Percentiles rank a stretch among this genome's conserved stretches.
These are phyloP conservation scores for Anticlea derivata DNA, from an alignment of 2,888 invertebrate genomes.

Conservation along the genomic window DNA sequence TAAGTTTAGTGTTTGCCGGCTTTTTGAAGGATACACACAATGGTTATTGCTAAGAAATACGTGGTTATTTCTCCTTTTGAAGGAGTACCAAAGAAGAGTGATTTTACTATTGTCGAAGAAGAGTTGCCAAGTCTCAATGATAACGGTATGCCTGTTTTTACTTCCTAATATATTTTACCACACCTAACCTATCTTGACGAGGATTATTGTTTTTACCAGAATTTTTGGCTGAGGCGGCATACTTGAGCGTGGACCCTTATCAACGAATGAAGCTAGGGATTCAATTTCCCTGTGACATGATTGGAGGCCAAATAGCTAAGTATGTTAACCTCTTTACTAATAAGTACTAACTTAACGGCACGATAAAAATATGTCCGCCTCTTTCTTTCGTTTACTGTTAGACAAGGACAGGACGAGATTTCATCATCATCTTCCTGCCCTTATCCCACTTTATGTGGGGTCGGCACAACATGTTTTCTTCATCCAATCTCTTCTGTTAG, in stretches of 20 bases:
- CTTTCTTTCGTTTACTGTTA: no score
- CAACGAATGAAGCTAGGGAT: constrained; percentile 68
- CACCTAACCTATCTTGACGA: no score
- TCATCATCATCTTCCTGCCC: no score
- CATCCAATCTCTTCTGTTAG: no score
- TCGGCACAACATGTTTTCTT: no score
- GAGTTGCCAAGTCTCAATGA: constrained; percentile 82
- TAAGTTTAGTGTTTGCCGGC: neutral
- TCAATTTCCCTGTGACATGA: constrained; percentile 81
- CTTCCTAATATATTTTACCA: neutral
- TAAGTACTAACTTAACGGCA: no score
- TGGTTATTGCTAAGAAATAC: constrained; percentile 84
- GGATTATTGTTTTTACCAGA: constrained; percentile 64
- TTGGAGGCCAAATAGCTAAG: constrained; percentile 88
- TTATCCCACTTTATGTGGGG: no score
- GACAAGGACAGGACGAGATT: no score
- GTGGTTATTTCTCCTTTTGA: constrained; percentile 82
- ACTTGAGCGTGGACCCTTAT: constrained; percentile 89
- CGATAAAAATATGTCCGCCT: no score
- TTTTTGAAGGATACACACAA: constrained; percentile 37
- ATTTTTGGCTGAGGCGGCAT: constrained; percentile 86
- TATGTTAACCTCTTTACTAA: constrained; percentile 47
- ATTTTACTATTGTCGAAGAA: constrained; percentile 86
- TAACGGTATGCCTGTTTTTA: constrained; percentile 80
- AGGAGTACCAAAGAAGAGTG: constrained; percentile 84